Percentiles rank a stretch among this genome's conserved stretches.
Conservation (phyloP, 2,797 vertebrate genomes). For the Neomorphus geoffroyi region DNA sequence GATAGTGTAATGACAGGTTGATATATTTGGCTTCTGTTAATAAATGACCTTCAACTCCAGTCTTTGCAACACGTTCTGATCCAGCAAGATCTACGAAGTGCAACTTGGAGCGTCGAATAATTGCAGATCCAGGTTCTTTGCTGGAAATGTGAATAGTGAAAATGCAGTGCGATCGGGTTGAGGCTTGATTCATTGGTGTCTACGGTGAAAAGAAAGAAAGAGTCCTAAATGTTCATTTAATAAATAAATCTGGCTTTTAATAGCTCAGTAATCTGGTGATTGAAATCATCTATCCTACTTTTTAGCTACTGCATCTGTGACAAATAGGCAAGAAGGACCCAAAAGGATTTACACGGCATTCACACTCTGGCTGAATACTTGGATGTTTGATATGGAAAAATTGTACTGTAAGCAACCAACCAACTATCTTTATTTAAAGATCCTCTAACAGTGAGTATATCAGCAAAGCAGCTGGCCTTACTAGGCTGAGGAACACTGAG, state of each 20-base stretch:
- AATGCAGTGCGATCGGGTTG: conserved; percentile 95
- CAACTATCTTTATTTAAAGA: too few species aligned
- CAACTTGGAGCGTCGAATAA: conserved; percentile 86
- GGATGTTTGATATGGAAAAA: too few species aligned
- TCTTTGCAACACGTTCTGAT: conserved; percentile 92
- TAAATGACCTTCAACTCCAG: conserved; percentile 87
- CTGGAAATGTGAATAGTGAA: conserved; percentile 94
- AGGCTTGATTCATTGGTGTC: conserved; percentile 98
- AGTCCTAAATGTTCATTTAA: background rate
- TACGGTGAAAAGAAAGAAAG: conserved; percentile 51
- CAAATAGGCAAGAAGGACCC: background rate
- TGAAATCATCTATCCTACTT: background rate
- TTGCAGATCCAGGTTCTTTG: conserved; percentile 89
- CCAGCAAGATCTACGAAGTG: conserved; percentile 97
- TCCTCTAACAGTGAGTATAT: too few species aligned
- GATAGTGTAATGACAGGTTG: conserved; percentile 92
- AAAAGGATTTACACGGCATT: too few species aligned
- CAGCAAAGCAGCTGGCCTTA: too few species aligned
- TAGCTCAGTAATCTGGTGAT: background rate
- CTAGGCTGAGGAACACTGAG: too few species aligned
- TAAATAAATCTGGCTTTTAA: background rate
- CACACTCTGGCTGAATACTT: too few species aligned
- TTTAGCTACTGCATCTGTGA: background rate
- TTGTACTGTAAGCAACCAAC: too few species aligned
- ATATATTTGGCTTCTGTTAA: conserved; percentile 97